Percentiles rank a stretch among this genome's conserved stretches.
Conservation (phyloP, 2,797 vertebrate genomes). For the Tadarida brasiliensis region DNA sequence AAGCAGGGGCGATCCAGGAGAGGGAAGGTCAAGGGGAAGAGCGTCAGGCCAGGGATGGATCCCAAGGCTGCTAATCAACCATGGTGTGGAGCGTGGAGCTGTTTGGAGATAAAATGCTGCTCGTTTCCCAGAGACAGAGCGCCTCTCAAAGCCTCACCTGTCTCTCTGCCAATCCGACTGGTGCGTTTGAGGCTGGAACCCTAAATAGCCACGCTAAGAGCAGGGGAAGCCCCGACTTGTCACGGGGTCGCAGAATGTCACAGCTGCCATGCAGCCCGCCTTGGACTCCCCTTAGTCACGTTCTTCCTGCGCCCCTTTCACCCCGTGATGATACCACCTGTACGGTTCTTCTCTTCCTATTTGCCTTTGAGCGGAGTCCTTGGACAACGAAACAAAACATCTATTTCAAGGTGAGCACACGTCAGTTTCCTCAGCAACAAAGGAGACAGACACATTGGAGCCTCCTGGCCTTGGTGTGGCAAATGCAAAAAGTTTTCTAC, state of each 20-base stretch:
- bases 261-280: constrained; percentile 27
- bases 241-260: background rate
- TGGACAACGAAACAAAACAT: background rate
- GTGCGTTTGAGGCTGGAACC: constrained; percentile 2
- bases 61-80: background rate
- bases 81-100: accelerated
- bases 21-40: background rate
- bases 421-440: background rate
- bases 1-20: background rate
- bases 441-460: background rate
- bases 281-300: constrained; percentile 13
- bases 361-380: constrained; percentile 39
- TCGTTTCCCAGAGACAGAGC: background rate
- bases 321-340: constrained; percentile 53
- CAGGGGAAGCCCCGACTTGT: constrained; percentile 22
- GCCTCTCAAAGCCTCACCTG: constrained; percentile 23
- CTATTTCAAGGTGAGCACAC: constrained; percentile 11
- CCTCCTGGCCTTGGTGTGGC: background rate
- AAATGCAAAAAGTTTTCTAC: too few species aligned
- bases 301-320: background rate
- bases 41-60: accelerated
- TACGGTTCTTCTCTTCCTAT: constrained; percentile 23
- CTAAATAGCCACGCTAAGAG: constrained; percentile 34
- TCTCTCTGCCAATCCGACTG: background rate
- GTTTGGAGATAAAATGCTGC: background rate